Percentiles rank a stretch among this genome's conserved stretches.
Evolutionary conservation across 2,113 vertebrate species (phyloP).

Genomic region (Theristicus caerulescens): DNA sequence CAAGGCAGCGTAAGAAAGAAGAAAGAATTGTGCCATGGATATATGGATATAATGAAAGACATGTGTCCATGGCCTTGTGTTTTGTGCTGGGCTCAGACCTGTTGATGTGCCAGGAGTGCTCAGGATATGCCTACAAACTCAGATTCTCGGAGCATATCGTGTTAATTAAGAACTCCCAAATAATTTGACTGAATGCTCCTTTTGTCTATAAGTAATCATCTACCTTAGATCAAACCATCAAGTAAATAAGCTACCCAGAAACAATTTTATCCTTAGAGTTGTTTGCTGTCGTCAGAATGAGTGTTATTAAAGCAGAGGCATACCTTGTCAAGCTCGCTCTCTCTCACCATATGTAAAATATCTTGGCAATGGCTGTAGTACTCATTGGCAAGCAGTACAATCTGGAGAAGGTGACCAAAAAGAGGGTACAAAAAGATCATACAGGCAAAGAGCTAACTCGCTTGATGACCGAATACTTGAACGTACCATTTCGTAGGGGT

Average conservation of each 20-base stretch:
- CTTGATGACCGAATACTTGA: neutral
- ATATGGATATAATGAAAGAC: neutral
- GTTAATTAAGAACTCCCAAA: neutral
- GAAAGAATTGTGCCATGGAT: neutral
- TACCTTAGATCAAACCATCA: neutral
- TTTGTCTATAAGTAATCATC: neutral
- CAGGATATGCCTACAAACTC: neutral
- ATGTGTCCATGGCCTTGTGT: neutral
- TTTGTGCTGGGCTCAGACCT: neutral
- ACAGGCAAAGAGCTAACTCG: neutral
- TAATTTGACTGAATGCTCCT: neutral
- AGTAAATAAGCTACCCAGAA: neutral
- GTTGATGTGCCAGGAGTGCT: neutral
- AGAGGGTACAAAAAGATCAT: neutral
- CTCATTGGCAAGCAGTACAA: conserved; percentile 54
- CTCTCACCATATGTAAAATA: conserved; percentile 65
- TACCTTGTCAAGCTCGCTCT: conserved; percentile 61
- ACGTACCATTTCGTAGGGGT: conserved; percentile 49
- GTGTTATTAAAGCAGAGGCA: neutral
- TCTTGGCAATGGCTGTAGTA: conserved; percentile 72
- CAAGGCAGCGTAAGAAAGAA: neutral
- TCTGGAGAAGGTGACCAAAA: conserved; percentile 34
- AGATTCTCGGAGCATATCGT: neutral
- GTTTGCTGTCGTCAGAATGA: neutral
- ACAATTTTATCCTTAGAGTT: neutral